Percentiles rank a stretch among this genome's conserved stretches.
Conservation (phyloP, 2,888 invertebrate species). For the Lycophotia porphyrea region DNA sequence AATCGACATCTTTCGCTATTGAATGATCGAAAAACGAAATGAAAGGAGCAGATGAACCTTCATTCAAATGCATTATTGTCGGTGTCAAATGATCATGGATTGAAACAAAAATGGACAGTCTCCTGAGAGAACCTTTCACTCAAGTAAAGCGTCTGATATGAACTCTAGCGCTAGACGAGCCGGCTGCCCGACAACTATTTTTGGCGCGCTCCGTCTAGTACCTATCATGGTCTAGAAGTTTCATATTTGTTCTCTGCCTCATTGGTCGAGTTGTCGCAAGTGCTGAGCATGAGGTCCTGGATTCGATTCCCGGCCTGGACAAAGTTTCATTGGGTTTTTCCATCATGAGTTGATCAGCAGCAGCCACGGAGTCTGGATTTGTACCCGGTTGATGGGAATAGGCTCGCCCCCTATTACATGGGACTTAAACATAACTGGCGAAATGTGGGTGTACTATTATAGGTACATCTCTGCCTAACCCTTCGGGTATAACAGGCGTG, state of each 20-base stretch:
- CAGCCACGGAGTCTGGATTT: too few species aligned
- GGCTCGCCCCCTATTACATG: too few species aligned
- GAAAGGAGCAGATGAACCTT: background rate
- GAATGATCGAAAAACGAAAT: background rate
- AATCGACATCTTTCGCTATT: background rate
- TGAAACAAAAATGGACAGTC: background rate
- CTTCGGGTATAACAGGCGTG: too few species aligned
- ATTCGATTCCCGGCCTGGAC: too few species aligned
- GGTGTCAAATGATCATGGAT: background rate
- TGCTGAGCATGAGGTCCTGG: too few species aligned
- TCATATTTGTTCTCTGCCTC: background rate
- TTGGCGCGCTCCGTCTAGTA: conserved; percentile 28
- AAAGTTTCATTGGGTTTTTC: too few species aligned
- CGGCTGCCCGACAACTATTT: conserved; percentile 34
- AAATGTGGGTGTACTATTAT: too few species aligned
- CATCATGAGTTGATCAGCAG: too few species aligned
- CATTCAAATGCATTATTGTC: background rate
- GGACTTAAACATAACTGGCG: too few species aligned
- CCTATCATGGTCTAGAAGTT: conserved; percentile 11
- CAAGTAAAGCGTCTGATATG: conserved; percentile 1
- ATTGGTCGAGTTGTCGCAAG: too few species aligned
- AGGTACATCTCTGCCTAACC: too few species aligned
- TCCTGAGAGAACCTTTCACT: background rate
- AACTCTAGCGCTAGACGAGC: conserved; percentile 22
- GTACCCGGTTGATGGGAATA: too few species aligned